These are phyloP conservation scores for Parazoanthus atlanticus DNA, from an alignment of 92 coral and sea anemone species.

Conservation along the genomic window DNA sequence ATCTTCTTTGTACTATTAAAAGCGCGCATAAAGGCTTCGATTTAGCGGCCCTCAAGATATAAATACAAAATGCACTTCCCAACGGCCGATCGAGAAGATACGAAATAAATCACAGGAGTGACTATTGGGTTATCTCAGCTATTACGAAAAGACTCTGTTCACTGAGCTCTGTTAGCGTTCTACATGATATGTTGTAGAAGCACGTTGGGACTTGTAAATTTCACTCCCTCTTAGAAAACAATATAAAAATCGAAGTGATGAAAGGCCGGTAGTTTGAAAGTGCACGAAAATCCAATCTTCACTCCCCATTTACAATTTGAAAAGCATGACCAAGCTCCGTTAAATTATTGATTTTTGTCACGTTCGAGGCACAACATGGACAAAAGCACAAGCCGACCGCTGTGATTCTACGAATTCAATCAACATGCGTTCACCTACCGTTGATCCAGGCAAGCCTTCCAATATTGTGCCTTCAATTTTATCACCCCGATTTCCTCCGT, in stretches of 20 bases:
- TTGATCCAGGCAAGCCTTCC: neutral
- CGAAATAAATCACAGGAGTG: neutral
- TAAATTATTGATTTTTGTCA: constrained; percentile 41
- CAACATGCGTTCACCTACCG: constrained; percentile 9
- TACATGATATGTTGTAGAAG: neutral
- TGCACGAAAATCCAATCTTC: constrained; percentile 14
- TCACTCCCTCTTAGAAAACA: constrained; percentile 3
- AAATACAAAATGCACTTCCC: neutral
- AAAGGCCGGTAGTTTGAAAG: constrained; percentile 7
- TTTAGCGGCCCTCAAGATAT: constrained; percentile 27
- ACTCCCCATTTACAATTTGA: neutral
- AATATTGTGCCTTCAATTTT: constrained; percentile 37
- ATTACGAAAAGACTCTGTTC: neutral
- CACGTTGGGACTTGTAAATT: neutral
- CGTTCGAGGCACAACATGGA: constrained; percentile 26
- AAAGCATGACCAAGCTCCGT: constrained; percentile 12
- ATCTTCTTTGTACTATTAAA: neutral
- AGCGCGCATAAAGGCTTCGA: constrained; percentile 6
- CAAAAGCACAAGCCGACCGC: constrained; percentile 21
- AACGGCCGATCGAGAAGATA: neutral
- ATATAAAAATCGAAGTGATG: neutral
- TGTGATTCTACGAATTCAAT: constrained; percentile 14
- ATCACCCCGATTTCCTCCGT: constrained; percentile 41
- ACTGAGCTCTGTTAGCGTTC: neutral
- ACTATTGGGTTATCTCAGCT: constrained; percentile 7